Base-by-base conservation (phyloP, 2,113 vertebrate species). In the Notiomystis cincta region DNA sequence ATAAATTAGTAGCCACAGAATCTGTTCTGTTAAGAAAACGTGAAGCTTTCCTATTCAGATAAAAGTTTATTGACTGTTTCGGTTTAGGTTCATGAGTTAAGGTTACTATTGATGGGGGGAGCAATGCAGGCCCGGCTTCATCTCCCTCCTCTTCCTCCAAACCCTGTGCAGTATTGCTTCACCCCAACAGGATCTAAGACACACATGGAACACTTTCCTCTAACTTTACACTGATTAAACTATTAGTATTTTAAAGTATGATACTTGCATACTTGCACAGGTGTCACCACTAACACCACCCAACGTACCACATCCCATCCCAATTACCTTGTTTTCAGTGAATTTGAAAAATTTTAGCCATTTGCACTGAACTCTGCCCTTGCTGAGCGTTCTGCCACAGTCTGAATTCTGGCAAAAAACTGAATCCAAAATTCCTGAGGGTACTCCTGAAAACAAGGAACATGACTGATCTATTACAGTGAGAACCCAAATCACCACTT, bases 1-100 rank as follows among this genome's bases (percentile, higher is more conserved):
- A 95, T 97, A 96, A 93, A 94, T 97, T 93, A 83, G 96, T 93
- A 97, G 95, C 96, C 96, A 50, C 88, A 53, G 82, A 93, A 97
- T 79, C 44, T 65, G 50, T 73, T 73, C 90, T 56, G 80, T 96
- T 89, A 83, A 82, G 92, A 89, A 92, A 96, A 84, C 3, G 1
- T 9, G 37, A 90, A 95, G 95, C 95, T 94, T 92, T 95, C 69
- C 82, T 87, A 53, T 45, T 87, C 47, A 87, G 94, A 75, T 71
- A 38, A 15, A 95, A 93, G 67, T 89, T 91, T 58, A 90, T 91
- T 33, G 62, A 44, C 51, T 62, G n/a, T 79, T 93, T 85, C 81
- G 18, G 75, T 50, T 81, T 38, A 67, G 70, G 70, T 77, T 87
- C 42, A 30, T 5, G 31, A 83, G 44, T 83, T 61, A 58, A 69